Evolutionary conservation across 1,140 invertebrate genomes (phyloP).

Genomic region (Pantala flavescens): DNA sequence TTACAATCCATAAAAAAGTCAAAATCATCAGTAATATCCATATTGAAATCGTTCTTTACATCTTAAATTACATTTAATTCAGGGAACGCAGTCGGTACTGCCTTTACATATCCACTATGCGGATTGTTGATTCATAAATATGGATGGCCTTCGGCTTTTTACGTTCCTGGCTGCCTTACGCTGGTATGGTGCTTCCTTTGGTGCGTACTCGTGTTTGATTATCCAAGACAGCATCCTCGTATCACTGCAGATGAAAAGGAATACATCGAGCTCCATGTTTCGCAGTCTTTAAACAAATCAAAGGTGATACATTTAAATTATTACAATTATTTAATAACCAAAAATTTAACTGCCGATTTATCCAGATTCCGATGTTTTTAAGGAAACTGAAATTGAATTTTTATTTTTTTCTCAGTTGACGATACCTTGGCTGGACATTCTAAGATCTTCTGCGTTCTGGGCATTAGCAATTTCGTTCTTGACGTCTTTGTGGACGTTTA

Average conservation of each 20-base stretch:
- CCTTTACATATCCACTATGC: constrained; percentile 56
- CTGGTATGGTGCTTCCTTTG: constrained; percentile 66
- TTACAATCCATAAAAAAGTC: too few relatives aligned
- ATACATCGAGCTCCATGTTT: constrained; percentile 42
- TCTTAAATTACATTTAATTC: background rate
- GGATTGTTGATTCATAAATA: constrained; percentile 49
- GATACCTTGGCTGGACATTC: constrained; percentile 61
- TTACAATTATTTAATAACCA: too few relatives aligned
- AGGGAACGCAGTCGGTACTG: constrained; percentile 58
- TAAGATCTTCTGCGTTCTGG: constrained; percentile 66
- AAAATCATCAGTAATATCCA: too few relatives aligned
- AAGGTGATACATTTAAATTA: constrained; percentile 24
- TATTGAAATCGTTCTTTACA: too few relatives aligned
- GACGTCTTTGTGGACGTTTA: constrained; percentile 73
- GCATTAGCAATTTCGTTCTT: constrained; percentile 64
- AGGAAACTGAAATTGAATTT: too few relatives aligned
- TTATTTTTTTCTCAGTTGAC: constrained; percentile 28
- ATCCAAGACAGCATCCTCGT: constrained; percentile 64
- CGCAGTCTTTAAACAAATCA: constrained; percentile 26
- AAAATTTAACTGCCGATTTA: too few relatives aligned
- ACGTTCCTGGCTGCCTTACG: constrained; percentile 51
- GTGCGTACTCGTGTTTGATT: constrained; percentile 60
- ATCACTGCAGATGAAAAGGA: constrained; percentile 57
- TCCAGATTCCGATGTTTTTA: too few relatives aligned
- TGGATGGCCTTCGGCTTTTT: constrained; percentile 69